Evolutionary conservation across 1,140 invertebrate genomes (phyloP), one percentile per base, ranked within the genome.

Genomic region (Cataglyphis hispanica): DNA sequence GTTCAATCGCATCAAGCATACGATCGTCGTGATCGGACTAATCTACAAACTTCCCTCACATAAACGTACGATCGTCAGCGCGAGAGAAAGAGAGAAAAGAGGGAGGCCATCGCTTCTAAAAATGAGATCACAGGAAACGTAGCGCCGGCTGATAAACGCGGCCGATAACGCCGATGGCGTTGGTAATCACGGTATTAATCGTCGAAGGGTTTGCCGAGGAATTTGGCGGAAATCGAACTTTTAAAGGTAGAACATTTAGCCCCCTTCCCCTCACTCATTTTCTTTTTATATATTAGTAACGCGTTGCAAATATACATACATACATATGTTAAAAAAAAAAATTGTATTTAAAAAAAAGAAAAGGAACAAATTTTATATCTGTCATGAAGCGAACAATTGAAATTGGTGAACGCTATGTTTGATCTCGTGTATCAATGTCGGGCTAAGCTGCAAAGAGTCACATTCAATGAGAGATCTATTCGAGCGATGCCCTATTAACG

Each of bases 1-100:
- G 75, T 86, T 74, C 64, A 78, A 87, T 87, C 75, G 66, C 40
- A 31, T 46, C 61, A 69, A 74, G 75, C 86, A 87, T 87, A 84
- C 86, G 67, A 87, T 86, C 56, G 46, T 74, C 72, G 53, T 43
- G 77, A 83, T 84, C 63, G 63, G 64, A 69, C 81, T 77, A 87
- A 87, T 87, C 86, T 77, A 77, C 60, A n/a, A 87, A 87, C 70
- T 87, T 87, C 67, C 25, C 60, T 50, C 60, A 50, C 16, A 70
- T 77, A 58, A 81, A 81, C 37, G 66, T 80, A 80, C 64, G 46
- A 83, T 31, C 25, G 22, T 34, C 43, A 34, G 37, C 4, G 37
- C 50, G 34, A 25, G 27, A 8, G 11, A n/a, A 66, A 25, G 16
- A 19, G 70, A 40, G 56, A 25, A 22, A 43, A 5, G 50, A 31